Base-by-base conservation (phyloP, 2,797 vertebrate genomes). In the Brachyrhaphis roseni region DNA sequence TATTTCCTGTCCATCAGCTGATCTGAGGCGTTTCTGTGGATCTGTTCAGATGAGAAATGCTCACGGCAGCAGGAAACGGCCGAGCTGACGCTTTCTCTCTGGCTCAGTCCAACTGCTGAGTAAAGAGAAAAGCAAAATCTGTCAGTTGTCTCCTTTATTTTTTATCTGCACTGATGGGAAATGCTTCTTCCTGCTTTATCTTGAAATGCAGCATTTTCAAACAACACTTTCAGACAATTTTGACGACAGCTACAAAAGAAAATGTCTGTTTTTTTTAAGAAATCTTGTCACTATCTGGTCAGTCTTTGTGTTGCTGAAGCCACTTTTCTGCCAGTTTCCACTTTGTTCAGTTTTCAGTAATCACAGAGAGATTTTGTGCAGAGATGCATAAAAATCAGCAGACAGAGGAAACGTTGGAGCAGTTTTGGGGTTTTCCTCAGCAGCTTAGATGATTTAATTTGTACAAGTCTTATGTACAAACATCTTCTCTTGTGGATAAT, bases 71-170 rank as follows among this genome's bases (percentile, higher is more conserved):
- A 12, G 51, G 41, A 88, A 86, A 87, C 73, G 85, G 89, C 92
- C 88, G 88, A 91, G 80, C 70, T 76, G 89, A 86, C 84, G 82
- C 80, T 82, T 92, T 92, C 82, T 82, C 72, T 73, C 45, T 82
- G 71, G 81, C 77, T 8, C 55, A 75, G 89, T 86, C 86, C 83
- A 87, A 86, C 78, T 90, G 89, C 89, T 92, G 89, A 90, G 87
- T 18, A 57, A 73, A 84, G 89, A 87, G 78, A 80, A 89, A 90
- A 18, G 34, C 59, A 31, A 8, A 71, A 75, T 78, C 80, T 85
- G 82, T 86, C 93, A 78, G 81, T 66, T 12, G 15, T 8, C 78
- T 86, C 76, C 68, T 28, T 16, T 57, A 5, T 74, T 53, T 85
- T 89, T 86, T 46, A 86, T 85, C 86, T 66, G 64, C 10, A 6